Evolutionary conservation across 2,888 invertebrate species (phyloP).

Genomic region (Plagodis dolabraria): DNA sequence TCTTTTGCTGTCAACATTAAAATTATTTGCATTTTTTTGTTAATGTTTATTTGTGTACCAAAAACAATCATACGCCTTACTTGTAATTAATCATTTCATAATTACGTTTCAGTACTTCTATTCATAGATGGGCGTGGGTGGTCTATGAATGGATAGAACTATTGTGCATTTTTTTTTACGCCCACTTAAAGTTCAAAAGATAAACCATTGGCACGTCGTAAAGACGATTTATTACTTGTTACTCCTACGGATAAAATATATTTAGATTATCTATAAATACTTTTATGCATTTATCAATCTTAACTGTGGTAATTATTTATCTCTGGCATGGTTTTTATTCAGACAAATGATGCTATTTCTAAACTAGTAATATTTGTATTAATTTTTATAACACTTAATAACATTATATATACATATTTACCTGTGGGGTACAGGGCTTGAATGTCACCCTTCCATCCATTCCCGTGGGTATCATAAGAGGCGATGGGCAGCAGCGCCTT

Average conservation of each 20-base stretch:
- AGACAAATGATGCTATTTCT: too few species aligned
- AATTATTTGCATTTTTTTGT: background rate
- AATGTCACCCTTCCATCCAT: too few species aligned
- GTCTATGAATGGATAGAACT: constrained; percentile 2
- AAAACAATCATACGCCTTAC: background rate
- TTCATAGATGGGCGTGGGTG: constrained; percentile 6
- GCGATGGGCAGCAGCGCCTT: too few species aligned
- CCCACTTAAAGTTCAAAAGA: constrained; percentile 10
- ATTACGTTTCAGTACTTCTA: background rate
- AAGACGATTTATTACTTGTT: constrained; percentile 9
- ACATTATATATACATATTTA: too few species aligned
- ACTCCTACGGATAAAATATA: constrained; percentile 7
- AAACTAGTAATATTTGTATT: too few species aligned
- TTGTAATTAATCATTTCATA: background rate
- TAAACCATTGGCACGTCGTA: constrained; percentile 9
- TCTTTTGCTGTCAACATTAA: too few species aligned
- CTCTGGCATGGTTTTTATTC: too few species aligned
- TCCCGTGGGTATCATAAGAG: too few species aligned
- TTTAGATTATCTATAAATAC: background rate
- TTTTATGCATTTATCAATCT: too few species aligned
- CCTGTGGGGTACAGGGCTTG: too few species aligned
- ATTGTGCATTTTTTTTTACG: constrained; percentile 18
- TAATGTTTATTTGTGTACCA: background rate
- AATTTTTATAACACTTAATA: too few species aligned
- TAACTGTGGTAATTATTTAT: too few species aligned